A percentile compares a stretch with the other conserved stretches of the same genome.
Evolutionary conservation across 2,113 vertebrate species (phyloP).

Genomic region (Pagrus major): DNA sequence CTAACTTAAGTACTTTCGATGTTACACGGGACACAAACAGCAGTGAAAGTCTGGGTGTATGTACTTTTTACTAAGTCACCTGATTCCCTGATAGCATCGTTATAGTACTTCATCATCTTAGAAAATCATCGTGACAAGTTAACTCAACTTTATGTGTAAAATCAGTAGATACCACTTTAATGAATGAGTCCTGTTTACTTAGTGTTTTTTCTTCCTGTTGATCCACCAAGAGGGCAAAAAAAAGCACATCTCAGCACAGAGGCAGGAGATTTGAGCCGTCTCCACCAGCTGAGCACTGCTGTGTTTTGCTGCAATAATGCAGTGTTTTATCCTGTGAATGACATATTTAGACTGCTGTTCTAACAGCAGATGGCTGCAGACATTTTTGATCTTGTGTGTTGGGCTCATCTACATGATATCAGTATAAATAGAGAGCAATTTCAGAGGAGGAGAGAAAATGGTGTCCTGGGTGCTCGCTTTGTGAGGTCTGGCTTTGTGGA

Average conservation of each 20-base stretch:
- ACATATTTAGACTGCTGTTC: neutral
- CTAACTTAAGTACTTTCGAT: too few species aligned
- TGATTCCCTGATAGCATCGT: too few species aligned
- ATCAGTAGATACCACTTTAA: neutral
- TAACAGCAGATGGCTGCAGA: conserved; percentile 37
- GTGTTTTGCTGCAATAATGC: neutral
- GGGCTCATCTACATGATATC: conserved; percentile 9
- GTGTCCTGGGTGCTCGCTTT: neutral
- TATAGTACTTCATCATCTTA: too few species aligned
- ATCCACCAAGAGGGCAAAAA: neutral
- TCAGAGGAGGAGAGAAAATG: conserved; percentile 8
- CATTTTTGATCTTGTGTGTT: conserved; percentile 11
- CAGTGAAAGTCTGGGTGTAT: too few species aligned
- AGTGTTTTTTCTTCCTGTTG: neutral
- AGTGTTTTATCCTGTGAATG: neutral
- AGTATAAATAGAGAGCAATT: neutral
- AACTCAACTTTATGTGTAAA: neutral
- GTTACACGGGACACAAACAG: too few species aligned
- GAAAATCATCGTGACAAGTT: too few species aligned
- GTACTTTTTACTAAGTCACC: too few species aligned
- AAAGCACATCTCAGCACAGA: neutral
- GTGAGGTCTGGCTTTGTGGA: neutral
- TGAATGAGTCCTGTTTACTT: neutral
- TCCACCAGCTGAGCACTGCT: neutral
- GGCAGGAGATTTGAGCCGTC: neutral